Base-by-base conservation (phyloP, 2,888 invertebrate species). In the Scaptomyza parva region DNA sequence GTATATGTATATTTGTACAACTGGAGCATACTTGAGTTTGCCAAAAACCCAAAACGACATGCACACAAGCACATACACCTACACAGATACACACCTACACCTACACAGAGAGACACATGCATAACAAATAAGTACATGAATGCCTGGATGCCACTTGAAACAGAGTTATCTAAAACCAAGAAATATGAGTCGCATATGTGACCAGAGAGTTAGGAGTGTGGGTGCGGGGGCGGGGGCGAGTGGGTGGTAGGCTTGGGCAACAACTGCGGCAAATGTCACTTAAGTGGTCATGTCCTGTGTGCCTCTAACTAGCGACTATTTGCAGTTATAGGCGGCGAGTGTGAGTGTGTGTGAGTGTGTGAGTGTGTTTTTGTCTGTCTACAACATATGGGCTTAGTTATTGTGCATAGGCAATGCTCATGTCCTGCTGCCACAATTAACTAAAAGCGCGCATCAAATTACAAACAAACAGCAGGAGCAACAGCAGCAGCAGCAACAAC, bases 381-480 rank as follows among this genome's bases (percentile, higher is more conserved):
- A 52, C 60, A 68, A 58, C 70, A 75, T 55, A 59, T 78, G 65
- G 73, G 81, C 64, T 81, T 85, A 84, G 76, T 84, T 84, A 81
- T 74, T 69, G 85, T 70, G 64, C 79, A 72, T 69, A 59, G 82
- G 65, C 72, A 74, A 72, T 79, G 69, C 64, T 77, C 79, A 85
- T 86, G 86, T 84, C 78, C 78, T 84, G 83, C 80, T 83, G 84
- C 83, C 86, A 84, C 84, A 84, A 84, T 84, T 84, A 84, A 84
- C 84, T 84, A 84, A 84, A 86, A 80, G 86, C 84, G 86, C 86
- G 86, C 84, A 86, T 84, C 86, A 86, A 80, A 86, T 86, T 86
- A 86, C 83, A 80, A 82, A 80, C 80, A 74, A 79, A 78, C 69
- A 79, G 61, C 44, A 40, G 35, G 58, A 74, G 26, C 55, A 64